A percentile compares a stretch with the other conserved stretches of the same genome.
Evolutionary conservation across 1,140 invertebrate species (phyloP).

Genomic region (Coenobita brevimanus): DNA sequence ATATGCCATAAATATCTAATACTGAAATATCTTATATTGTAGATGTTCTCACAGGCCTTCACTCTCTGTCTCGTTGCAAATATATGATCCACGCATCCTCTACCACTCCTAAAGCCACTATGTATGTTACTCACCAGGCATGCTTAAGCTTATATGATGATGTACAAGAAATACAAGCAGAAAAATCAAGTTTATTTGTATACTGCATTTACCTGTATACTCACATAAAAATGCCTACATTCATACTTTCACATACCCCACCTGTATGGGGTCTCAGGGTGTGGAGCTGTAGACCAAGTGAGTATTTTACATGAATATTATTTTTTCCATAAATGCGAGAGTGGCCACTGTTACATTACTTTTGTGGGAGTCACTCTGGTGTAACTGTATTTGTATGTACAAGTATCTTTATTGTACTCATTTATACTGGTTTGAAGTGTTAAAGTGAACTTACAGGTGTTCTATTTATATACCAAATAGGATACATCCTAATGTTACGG

Average conservation of each 20-base stretch:
- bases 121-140: no score
- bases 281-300: constrained; percentile 33
- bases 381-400: not conserved
- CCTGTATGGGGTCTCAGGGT: not conserved
- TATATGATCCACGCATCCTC: no score
- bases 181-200: constrained; percentile 36
- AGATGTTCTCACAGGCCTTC: no score
- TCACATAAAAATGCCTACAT: constrained; percentile 50
- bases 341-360: not conserved
- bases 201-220: constrained; percentile 28
- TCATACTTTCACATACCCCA: constrained; percentile 33
- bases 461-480: no score
- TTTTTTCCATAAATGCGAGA: constrained; percentile 7
- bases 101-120: no score
- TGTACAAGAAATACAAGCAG: not conserved
- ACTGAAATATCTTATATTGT: no score
- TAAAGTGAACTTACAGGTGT: no score
- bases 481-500: no score
- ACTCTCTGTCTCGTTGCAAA: no score
- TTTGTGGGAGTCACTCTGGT: constrained; percentile 11
- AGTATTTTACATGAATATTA: constrained; percentile 27
- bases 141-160: no score
- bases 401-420: not conserved
- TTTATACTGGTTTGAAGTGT: no score
- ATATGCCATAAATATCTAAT: no score